Conservation (phyloP, 1,140 invertebrate genomes). For the Heterodera carotae region DNA sequence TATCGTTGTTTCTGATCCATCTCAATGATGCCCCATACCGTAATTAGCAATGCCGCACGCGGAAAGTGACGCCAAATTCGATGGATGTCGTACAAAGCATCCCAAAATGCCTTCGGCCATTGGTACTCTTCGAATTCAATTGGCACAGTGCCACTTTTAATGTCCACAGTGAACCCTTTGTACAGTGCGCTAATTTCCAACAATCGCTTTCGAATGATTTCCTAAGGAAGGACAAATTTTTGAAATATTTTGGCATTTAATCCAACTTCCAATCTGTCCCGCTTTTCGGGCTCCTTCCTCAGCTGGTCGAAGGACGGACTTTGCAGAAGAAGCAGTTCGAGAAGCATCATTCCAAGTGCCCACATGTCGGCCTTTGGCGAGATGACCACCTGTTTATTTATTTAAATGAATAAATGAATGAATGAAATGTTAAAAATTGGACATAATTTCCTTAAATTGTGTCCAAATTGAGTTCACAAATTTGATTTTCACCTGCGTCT, state of each 20-base stretch:
- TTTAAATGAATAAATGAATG: too few relatives aligned
- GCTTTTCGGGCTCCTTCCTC: neutral
- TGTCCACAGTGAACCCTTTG: neutral
- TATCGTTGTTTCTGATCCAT: too few relatives aligned
- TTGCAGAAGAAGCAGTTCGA: neutral
- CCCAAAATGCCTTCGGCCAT: neutral
- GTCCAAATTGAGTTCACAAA: too few relatives aligned
- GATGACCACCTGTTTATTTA: neutral
- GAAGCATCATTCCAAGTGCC: neutral
- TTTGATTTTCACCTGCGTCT: neutral
- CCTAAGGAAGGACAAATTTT: neutral
- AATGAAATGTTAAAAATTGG: too few relatives aligned
- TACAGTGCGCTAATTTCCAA: neutral
- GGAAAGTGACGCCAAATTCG: neutral
- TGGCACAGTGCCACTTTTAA: neutral
- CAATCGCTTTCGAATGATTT: neutral
- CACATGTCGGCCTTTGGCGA: neutral
- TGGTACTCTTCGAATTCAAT: neutral
- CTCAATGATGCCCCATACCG: too few relatives aligned
- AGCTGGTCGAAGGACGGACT: neutral
- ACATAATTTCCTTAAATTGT: too few relatives aligned
- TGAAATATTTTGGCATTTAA: neutral
- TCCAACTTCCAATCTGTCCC: neutral
- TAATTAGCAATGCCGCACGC: neutral
- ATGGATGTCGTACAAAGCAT: neutral